Evolutionary conservation across 1,140 invertebrate species (phyloP).

Genomic region (Helicoverpa zea): DNA sequence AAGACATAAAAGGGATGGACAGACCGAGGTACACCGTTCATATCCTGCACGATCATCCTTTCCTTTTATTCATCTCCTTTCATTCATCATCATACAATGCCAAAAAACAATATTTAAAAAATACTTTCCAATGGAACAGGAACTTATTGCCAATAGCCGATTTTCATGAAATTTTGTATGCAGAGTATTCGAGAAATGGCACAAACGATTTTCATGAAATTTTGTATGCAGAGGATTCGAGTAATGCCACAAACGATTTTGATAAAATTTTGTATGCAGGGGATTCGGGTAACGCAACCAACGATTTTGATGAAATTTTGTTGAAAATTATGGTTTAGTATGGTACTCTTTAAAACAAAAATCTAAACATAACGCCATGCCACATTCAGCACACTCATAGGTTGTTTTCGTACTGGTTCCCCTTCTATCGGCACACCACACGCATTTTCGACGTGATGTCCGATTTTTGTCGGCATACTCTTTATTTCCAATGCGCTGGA

Average conservation of each 20-base stretch:
- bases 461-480: background rate
- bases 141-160: background rate
- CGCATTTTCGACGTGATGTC: background rate
- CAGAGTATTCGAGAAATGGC: background rate
- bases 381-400: background rate
- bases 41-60: background rate
- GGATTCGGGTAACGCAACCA: too few species aligned
- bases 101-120: background rate
- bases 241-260: too few species aligned
- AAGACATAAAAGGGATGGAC: background rate
- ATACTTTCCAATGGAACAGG: background rate
- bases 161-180: background rate
- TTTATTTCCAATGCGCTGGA: background rate
- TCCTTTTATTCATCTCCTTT: background rate
- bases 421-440: background rate
- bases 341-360: constrained; percentile 11
- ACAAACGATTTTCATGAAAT: background rate
- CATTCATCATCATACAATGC: background rate
- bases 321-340: background rate
- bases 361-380: background rate
- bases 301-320: background rate
- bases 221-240: background rate
- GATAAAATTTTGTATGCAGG: too few species aligned
- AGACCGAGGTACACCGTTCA: background rate
- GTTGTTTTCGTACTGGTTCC: background rate